These are phyloP conservation scores for Papilio aristodemus DNA, from an alignment of 1,140 invertebrate genomes.

Conservation along the genomic window DNA sequence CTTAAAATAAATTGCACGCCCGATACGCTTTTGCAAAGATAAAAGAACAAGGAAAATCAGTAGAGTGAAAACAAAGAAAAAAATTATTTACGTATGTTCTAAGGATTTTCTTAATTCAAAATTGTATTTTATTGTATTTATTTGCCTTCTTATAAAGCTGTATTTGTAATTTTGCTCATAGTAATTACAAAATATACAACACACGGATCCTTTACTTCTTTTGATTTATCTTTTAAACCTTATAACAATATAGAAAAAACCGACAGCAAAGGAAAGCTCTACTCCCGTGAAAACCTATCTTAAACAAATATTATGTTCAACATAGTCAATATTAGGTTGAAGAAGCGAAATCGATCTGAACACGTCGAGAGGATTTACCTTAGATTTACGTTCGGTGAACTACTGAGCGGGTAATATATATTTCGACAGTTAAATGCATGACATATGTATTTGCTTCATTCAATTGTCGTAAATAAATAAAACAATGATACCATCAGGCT, in stretches of 20 bases:
- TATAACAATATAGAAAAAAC: neutral
- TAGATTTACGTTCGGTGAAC: neutral
- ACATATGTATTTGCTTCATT: too few relatives aligned
- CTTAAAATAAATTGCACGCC: constrained; percentile 32
- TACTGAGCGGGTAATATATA: neutral
- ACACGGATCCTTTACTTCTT: too few relatives aligned
- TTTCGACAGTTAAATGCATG: too few relatives aligned
- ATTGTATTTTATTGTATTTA: too few relatives aligned
- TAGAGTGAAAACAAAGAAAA: constrained; percentile 26
- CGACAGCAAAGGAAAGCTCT: neutral
- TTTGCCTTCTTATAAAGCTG: too few relatives aligned
- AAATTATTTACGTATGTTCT: constrained; percentile 1
- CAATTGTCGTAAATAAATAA: too few relatives aligned
- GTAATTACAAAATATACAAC: too few relatives aligned
- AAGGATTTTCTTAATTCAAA: neutral
- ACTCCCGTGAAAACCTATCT: neutral
- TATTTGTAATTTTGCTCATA: too few relatives aligned
- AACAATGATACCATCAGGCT: too few relatives aligned
- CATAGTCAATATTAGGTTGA: neutral
- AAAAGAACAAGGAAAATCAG: constrained; percentile 26
- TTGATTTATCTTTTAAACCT: too few relatives aligned
- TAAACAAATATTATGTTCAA: constrained; percentile 4
- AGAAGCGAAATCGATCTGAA: neutral
- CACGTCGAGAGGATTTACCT: neutral
- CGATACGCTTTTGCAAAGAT: constrained; percentile 28